Conservation (phyloP, 2,888 invertebrate genomes). For the Hirtodrosophila histrioides region DNA sequence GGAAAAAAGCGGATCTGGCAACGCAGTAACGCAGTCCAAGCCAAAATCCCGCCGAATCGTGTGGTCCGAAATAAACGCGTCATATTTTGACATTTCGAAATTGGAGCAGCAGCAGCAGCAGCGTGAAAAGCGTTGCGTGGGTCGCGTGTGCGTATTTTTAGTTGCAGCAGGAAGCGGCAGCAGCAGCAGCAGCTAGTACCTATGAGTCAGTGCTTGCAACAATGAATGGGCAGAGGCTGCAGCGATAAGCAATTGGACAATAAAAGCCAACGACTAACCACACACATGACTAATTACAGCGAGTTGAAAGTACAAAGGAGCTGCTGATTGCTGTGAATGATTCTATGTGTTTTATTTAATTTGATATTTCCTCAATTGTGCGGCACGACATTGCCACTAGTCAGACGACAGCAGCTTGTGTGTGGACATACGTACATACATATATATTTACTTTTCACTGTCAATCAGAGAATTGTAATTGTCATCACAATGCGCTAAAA, state of each 20-base stretch:
- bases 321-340: conserved; percentile 30
- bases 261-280: conserved; percentile 28
- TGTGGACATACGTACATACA: conserved; percentile 1
- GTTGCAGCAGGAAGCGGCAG: conserved; percentile 53
- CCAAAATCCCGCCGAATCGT: neutral
- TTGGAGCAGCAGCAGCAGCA: conserved; percentile 55
- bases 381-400: conserved; percentile 55
- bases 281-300: conserved; percentile 62
- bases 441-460: conserved; percentile 37
- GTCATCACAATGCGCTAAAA: conserved; percentile 33
- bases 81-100: conserved; percentile 65
- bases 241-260: conserved; percentile 33
- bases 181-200: conserved; percentile 11
- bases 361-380: conserved; percentile 84
- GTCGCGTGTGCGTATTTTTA: conserved; percentile 66
- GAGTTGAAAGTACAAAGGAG: conserved; percentile 49
- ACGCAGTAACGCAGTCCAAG: no score
- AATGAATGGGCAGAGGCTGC: conserved; percentile 20
- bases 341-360: conserved; percentile 71
- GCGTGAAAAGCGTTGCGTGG: conserved; percentile 67
- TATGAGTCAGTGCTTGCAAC: conserved; percentile 37
- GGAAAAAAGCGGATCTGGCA: no score
- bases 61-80: conserved; percentile 24
- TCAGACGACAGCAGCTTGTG: conserved; percentile 23
- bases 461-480: conserved; percentile 48